These are phyloP conservation scores for Polymixis flavicincta DNA, from an alignment of 2,888 invertebrate species.

Conservation along the genomic window DNA sequence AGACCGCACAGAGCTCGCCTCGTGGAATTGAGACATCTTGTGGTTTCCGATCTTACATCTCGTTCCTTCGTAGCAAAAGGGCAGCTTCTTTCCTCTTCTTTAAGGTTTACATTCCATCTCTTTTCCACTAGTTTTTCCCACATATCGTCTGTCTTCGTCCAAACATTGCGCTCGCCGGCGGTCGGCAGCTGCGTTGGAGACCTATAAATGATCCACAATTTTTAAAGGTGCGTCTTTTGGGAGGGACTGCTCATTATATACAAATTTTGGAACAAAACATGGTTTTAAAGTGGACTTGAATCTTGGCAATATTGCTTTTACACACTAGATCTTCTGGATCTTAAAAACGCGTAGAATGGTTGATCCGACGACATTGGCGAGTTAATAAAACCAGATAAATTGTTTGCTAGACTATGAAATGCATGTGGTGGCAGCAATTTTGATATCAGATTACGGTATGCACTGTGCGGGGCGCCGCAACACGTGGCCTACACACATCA, in stretches of 20 bases:
- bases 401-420: slow-evolving; percentile 69
- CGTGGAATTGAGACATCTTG: slow-evolving; percentile 91
- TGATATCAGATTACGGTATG: slow-evolving; percentile 75
- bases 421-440: slow-evolving; percentile 71
- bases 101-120: slow-evolving; percentile 83
- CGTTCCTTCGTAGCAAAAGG: slow-evolving; percentile 78
- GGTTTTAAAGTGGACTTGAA: slow-evolving; percentile 19
- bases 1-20: slow-evolving; percentile 89
- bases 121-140: slow-evolving; percentile 85
- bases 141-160: slow-evolving; percentile 88
- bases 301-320: slow-evolving; percentile 21
- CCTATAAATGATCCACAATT: slow-evolving; percentile 87
- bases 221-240: slow-evolving; percentile 78
- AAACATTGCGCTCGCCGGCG: slow-evolving; percentile 87
- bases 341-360: background rate
- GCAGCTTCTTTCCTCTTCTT: slow-evolving; percentile 85
- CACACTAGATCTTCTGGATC: background rate
- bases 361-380: background rate
- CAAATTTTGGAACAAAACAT: slow-evolving; percentile 48
- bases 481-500: slow-evolving; percentile 84
- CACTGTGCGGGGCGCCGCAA: slow-evolving; percentile 70
- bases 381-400: slow-evolving; percentile 40
- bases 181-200: slow-evolving; percentile 88
- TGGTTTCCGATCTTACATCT: slow-evolving; percentile 89
- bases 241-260: slow-evolving; percentile 71